Conservation (phyloP, 2,797 vertebrate genomes). For the Muraenolepis orangiensis region DNA sequence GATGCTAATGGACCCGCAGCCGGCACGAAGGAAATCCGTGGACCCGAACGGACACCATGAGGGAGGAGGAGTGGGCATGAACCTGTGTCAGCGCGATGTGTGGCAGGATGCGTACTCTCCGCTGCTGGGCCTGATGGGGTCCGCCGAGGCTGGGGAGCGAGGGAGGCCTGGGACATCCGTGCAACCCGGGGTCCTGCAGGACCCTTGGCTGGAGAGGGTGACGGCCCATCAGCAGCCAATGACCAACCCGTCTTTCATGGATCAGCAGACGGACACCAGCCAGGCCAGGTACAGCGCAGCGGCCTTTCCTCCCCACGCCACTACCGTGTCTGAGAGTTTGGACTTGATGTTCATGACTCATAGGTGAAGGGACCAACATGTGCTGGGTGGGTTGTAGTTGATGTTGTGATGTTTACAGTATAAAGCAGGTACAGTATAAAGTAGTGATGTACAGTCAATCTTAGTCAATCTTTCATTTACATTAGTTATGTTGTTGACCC, state of each 20-base stretch:
- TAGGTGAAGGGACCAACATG: slow-evolving; percentile 48
- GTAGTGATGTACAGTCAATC: neutral
- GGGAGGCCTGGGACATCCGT: slow-evolving; percentile 40
- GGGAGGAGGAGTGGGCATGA: slow-evolving; percentile 44
- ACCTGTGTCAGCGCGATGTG: slow-evolving; percentile 53
- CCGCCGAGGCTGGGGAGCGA: slow-evolving; percentile 41
- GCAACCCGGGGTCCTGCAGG: slow-evolving; percentile 50
- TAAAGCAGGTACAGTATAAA: slow-evolving; percentile 35
- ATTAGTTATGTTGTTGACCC: neutral
- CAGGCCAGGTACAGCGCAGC: slow-evolving; percentile 63
- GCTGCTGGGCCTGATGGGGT: slow-evolving; percentile 63
- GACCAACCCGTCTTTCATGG: slow-evolving; percentile 65
- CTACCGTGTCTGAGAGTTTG: slow-evolving; percentile 1
- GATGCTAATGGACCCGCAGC: slow-evolving; percentile 38
- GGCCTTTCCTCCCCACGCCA: neutral
- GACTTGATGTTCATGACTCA: no score
- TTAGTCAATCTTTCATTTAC: neutral
- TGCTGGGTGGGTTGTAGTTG: slow-evolving; percentile 55
- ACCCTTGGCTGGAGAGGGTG: slow-evolving; percentile 64
- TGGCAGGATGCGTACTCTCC: slow-evolving; percentile 69
- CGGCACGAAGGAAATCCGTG: slow-evolving; percentile 67
- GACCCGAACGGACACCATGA: slow-evolving; percentile 59
- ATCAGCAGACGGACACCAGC: slow-evolving; percentile 66
- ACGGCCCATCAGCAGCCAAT: slow-evolving; percentile 65
- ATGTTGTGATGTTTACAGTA: slow-evolving; percentile 60